Percentiles rank a stretch among this genome's conserved stretches.
Conservation (phyloP, 2,797 vertebrate genomes). For the Eleutherodactylus coqui region DNA sequence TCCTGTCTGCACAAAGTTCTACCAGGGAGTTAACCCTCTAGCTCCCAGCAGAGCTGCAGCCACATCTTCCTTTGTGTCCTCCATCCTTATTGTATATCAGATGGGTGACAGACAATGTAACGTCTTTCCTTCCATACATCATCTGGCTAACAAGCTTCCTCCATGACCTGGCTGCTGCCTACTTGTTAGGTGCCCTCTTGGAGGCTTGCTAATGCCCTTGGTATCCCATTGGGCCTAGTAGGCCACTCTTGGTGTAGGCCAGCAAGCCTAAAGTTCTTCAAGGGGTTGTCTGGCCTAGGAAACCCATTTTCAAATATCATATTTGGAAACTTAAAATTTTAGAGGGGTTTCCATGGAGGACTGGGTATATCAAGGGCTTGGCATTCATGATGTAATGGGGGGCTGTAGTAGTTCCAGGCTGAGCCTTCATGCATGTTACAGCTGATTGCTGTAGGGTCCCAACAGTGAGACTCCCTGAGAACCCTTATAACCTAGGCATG, state of each 20-base stretch:
- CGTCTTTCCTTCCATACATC: neutral
- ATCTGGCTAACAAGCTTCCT: neutral
- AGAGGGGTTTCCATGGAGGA: too few relatives aligned
- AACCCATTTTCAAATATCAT: neutral
- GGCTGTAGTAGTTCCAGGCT: too few relatives aligned
- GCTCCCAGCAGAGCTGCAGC: neutral
- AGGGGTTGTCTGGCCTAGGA: neutral
- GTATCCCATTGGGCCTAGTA: neutral
- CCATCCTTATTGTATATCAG: neutral
- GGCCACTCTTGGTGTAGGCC: neutral
- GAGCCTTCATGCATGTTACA: too few relatives aligned
- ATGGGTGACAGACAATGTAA: neutral
- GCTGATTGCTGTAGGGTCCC: too few relatives aligned
- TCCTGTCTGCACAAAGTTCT: neutral
- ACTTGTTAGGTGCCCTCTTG: neutral
- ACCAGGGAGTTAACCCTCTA: neutral
- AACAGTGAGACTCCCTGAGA: too few relatives aligned
- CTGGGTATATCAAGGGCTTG: too few relatives aligned
- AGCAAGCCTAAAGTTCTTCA: neutral
- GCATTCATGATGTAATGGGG: too few relatives aligned
- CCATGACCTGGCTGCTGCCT: neutral
- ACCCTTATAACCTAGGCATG: too few relatives aligned
- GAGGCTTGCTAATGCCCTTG: neutral
- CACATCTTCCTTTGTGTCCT: neutral
- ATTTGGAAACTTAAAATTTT: neutral